Base-by-base conservation (phyloP, 2,888 invertebrate species). In the Drosophila demipolita region DNA sequence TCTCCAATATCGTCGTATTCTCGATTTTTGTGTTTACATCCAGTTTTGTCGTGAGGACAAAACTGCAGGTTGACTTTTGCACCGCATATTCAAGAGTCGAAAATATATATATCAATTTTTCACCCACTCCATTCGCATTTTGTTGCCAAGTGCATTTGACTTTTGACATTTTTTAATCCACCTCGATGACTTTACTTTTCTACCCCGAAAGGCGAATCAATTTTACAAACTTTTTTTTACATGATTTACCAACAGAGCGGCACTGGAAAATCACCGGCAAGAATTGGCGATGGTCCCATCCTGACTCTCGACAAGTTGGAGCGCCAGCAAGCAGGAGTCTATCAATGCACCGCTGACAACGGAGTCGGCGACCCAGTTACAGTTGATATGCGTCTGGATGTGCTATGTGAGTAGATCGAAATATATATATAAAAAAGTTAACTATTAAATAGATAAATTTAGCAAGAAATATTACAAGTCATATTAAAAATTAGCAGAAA, bases 271-370 rank as follows among this genome's bases (percentile, higher is more conserved):
- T 93, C 93, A 66, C 80, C 93, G 66, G 91, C 93, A 69, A 91
- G 93, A 62, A 93, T 94, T 89, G 95, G 94, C 11, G 95, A 95
- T 71, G 95, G 95, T 11, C 94, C 95, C 3, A 95, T 95, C 82
- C 93, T 95, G 35, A 95, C 95, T 75, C 92, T 96, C 83, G 95
- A 95, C 36, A 93, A 95, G 60, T 93, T 96, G 75, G 95, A 95
- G 92, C 92, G 95, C 12, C 94, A 94, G 66, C 95, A 95, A 89
- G 95, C 95, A 64, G 96, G 96, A 8, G 94, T 95, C 54, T 96
- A 96, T 93, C 94, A 95, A 45, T 96, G 96, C 83, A 95, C 95
- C 11, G 96, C 95, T 11, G 95, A 95, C 92, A 96, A 96, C 82
- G 95, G 95, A 15, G 96, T 96, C 20, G 95, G 95, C 0, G 94